Conservation (phyloP, 2,888 invertebrate species). For the Helicoverpa assulta region DNA sequence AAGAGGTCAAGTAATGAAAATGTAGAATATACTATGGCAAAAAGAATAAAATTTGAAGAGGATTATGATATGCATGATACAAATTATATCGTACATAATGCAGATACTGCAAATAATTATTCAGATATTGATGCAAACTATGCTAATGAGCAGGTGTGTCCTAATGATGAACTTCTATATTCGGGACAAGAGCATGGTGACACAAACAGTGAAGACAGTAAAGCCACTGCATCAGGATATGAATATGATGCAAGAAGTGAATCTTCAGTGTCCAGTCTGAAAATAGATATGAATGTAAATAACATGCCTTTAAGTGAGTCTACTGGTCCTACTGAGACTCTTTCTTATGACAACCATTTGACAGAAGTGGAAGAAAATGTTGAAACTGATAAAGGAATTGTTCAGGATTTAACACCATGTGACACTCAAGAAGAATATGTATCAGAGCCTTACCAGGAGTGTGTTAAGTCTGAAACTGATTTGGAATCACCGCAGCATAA, state of each 20-base stretch:
- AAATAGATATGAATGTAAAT: conserved; percentile 81
- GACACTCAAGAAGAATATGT: conserved; percentile 75
- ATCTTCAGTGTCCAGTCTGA: conserved; percentile 80
- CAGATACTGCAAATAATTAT: conserved; percentile 69
- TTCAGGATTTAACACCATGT: conserved; percentile 54
- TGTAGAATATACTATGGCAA: conserved; percentile 75
- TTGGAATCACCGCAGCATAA: conserved; percentile 50
- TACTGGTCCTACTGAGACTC: conserved; percentile 59
- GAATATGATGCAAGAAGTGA: conserved; percentile 86
- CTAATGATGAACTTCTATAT: conserved; percentile 76
- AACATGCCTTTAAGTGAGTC: conserved; percentile 70
- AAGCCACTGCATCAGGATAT: conserved; percentile 80
- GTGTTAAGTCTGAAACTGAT: conserved; percentile 56
- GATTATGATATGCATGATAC: conserved; percentile 74
- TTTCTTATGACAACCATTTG: conserved; percentile 58
- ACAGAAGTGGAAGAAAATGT: conserved; percentile 59
- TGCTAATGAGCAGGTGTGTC: conserved; percentile 76
- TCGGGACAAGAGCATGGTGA: conserved; percentile 79
- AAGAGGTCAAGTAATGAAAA: conserved; percentile 83
- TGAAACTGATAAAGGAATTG: conserved; percentile 60
- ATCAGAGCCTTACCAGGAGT: conserved; percentile 63
- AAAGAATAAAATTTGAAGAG: conserved; percentile 83
- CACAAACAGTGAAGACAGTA: conserved; percentile 84
- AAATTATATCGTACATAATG: conserved; percentile 64
- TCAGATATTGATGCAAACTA: conserved; percentile 79